Percentiles rank a stretch among this genome's conserved stretches.
Evolutionary conservation across 2,113 vertebrate genomes (phyloP).

Genomic region (Rhadina sibilatrix): DNA sequence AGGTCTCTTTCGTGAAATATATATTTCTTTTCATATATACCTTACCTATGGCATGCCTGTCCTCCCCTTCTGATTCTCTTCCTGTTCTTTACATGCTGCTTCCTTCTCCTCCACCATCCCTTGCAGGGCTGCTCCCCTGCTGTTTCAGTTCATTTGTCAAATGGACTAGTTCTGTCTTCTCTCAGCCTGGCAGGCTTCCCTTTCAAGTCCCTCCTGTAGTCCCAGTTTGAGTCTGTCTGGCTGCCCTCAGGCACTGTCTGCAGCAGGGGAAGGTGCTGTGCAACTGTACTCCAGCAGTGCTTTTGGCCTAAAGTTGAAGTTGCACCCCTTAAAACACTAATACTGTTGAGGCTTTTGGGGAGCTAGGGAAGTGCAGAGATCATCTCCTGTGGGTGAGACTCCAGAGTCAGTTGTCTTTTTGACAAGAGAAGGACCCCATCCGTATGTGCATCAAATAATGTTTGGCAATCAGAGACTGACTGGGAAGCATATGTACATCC

Average conservation of each 20-base stretch:
- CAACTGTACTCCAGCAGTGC: neutral
- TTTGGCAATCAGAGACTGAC: neutral
- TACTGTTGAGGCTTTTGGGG: neutral
- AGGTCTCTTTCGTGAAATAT: neutral
- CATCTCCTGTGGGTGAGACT: neutral
- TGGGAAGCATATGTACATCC: neutral
- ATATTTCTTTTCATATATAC: neutral
- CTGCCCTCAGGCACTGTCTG: neutral
- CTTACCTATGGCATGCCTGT: neutral
- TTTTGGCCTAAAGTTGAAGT: neutral
- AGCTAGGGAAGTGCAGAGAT: neutral
- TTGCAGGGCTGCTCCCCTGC: neutral
- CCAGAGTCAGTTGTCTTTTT: neutral
- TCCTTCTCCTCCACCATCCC: neutral
- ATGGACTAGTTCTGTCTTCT: constrained; percentile 11
- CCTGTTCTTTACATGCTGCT: neutral
- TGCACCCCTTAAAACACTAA: neutral
- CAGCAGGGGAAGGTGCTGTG: neutral
- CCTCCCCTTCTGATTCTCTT: neutral
- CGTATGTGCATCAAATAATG: neutral
- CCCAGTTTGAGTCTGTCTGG: neutral
- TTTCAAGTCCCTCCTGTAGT: constrained; percentile 30
- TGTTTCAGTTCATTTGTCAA: constrained; percentile 52
- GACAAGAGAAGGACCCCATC: neutral
- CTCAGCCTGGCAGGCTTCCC: constrained; percentile 15